Evolutionary conservation across 2,888 invertebrate species (phyloP), one percentile per base, ranked within the genome.

Genomic region (Quadroppia sp.): DNA sequence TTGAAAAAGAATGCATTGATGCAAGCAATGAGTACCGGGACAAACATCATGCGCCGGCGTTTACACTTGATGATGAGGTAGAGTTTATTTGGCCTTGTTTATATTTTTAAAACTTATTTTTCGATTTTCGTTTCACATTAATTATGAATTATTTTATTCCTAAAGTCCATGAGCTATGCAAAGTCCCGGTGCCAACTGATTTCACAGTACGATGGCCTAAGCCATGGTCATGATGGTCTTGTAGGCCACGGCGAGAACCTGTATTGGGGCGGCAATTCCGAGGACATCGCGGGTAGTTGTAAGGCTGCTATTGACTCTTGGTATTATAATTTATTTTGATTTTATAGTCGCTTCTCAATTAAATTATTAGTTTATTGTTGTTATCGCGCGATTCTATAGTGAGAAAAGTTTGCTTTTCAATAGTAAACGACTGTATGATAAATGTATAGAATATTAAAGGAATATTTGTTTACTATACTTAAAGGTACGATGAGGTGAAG

Each of bases 401-500:
- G n/a, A n/a, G n/a, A n/a, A n/a, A n/a, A n/a, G n/a, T n/a, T n/a
- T n/a, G n/a, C n/a, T n/a, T n/a, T n/a, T n/a, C n/a, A n/a, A n/a
- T n/a, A n/a, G n/a, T n/a, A n/a, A n/a, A n/a, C n/a, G n/a, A n/a
- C n/a, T n/a, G n/a, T n/a, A n/a, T n/a, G n/a, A n/a, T n/a, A n/a
- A n/a, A n/a, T 56, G 11, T 30, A 9, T 59, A 11, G 30, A 2
- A 30, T 30, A 0, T 1, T 17, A 30, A 6, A 23, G 9, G 2
- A 30, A 59, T 53, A 53, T 1, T 36, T 36, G 36, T 7, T 36
- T 11, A 4, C 4, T 36, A 11, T 36, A n/a, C 36, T 7, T 36
- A 11, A 4, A 59, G 74, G 74, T 74, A 74, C 30, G 59, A 48
- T 40, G 71, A 71, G 30, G 71, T 71, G 3, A 25, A 59, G 1